Conservation (phyloP, 2,113 vertebrate genomes). For the Narcine bancroftii region DNA sequence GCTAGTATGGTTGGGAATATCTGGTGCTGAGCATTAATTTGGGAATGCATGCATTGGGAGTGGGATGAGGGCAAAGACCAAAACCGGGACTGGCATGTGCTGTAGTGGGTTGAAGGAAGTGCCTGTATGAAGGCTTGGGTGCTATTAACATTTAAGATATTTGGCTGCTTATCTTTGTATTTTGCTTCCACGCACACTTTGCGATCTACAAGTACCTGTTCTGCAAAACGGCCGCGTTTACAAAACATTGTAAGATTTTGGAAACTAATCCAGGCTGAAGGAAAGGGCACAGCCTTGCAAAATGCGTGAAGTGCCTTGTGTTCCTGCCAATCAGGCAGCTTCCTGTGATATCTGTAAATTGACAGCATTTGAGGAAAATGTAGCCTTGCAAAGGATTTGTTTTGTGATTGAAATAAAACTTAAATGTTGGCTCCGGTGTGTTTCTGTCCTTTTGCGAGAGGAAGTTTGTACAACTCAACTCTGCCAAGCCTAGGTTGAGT, state of each 20-base stretch:
- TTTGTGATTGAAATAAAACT: not conserved
- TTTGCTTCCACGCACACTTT: not conserved
- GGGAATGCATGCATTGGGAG: not conserved
- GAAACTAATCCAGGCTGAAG: not conserved
- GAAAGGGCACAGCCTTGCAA: not conserved
- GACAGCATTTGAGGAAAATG: not conserved
- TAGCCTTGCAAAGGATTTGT: not conserved
- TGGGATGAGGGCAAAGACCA: not conserved
- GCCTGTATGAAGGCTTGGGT: not conserved
- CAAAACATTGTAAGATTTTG: conserved; percentile 6
- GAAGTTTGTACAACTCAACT: not conserved
- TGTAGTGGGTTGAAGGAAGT: not conserved
- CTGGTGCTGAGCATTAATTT: no score
- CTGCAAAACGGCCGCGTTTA: not conserved
- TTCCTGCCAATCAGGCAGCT: not conserved
- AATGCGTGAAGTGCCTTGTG: not conserved
- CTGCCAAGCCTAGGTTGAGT: no score
- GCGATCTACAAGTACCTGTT: not conserved
- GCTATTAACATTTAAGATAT: conserved; percentile 33
- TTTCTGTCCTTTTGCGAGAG: not conserved
- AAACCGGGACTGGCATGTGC: not conserved
- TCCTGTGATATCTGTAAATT: not conserved
- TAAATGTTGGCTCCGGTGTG: not conserved
- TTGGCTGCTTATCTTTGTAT: not conserved
- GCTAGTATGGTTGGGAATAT: not conserved